These are phyloP conservation scores for Protonemura montana DNA, from an alignment of 2,888 invertebrate species.

Conservation along the genomic window DNA sequence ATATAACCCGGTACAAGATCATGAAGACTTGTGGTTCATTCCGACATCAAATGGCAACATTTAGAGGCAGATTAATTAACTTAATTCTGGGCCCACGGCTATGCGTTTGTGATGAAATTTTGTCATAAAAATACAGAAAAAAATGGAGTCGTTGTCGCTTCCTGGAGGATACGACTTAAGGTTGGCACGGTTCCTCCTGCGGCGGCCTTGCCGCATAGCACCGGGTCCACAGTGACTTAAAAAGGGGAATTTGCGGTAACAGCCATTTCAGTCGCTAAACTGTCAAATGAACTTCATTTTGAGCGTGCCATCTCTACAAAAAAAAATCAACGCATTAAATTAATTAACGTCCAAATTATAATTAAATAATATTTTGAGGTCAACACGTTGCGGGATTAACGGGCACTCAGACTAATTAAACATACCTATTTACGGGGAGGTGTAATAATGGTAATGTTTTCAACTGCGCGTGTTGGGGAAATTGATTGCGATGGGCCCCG, in stretches of 20 bases:
- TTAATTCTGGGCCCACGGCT: neutral
- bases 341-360: neutral
- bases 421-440: neutral
- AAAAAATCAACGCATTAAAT: neutral
- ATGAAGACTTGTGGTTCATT: slow-evolving; percentile 23
- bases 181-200: no score
- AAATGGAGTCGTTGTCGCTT: neutral
- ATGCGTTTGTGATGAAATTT: slow-evolving; percentile 2
- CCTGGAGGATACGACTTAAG: no score
- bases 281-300: neutral
- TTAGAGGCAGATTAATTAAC: slow-evolving; percentile 33
- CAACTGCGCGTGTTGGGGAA: neutral
- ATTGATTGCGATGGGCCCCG: no score
- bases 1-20: slow-evolving; percentile 28
- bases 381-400: neutral
- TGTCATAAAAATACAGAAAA: neutral
- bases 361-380: neutral
- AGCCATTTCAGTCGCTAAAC: neutral
- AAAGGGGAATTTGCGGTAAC: neutral
- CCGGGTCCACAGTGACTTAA: neutral
- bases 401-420: neutral
- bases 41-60: slow-evolving; percentile 26
- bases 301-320: neutral
- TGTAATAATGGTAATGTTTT: neutral
- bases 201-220: no score